Conservation (phyloP, 1,140 invertebrate species). For the Trichogramma pretiosum region DNA sequence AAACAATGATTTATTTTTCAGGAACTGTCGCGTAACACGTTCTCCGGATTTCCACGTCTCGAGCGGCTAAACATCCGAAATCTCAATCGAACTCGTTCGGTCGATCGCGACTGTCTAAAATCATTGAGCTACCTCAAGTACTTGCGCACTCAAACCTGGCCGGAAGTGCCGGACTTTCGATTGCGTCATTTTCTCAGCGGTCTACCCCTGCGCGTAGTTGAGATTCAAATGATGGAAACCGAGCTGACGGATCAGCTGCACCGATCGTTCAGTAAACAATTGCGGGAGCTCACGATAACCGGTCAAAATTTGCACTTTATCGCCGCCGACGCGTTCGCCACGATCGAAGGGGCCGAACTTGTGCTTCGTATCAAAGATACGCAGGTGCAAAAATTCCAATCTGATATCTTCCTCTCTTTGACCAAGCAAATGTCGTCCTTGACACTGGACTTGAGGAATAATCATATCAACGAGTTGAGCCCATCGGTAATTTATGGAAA, state of each 20-base stretch:
- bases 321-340: conserved; percentile 59
- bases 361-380: conserved; percentile 67
- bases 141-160: conserved; percentile 57
- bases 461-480: conserved; percentile 68
- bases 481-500: conserved; percentile 78
- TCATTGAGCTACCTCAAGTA: conserved; percentile 53
- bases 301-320: conserved; percentile 62
- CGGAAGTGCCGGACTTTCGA: conserved; percentile 54
- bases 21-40: conserved; percentile 50
- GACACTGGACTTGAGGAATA: conserved; percentile 72
- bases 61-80: conserved; percentile 43
- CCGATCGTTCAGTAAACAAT: conserved; percentile 62
- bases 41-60: conserved; percentile 39
- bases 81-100: conserved; percentile 37
- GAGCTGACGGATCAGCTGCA: conserved; percentile 61
- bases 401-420: conserved; percentile 66
- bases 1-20: conserved; percentile 31
- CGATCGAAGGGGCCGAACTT: conserved; percentile 57
- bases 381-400: conserved; percentile 63
- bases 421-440: conserved; percentile 65
- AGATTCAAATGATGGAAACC: conserved; percentile 63
- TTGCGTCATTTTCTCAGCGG: conserved; percentile 52
- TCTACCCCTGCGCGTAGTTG: conserved; percentile 53
- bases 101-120: conserved; percentile 58
- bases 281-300: conserved; percentile 70